A percentile compares a stretch with the other conserved stretches of the same genome.
phyloP scores from a whole-genome alignment of 2,888 invertebrate genomes.

The Drosophila nr. medialis region DNA sequence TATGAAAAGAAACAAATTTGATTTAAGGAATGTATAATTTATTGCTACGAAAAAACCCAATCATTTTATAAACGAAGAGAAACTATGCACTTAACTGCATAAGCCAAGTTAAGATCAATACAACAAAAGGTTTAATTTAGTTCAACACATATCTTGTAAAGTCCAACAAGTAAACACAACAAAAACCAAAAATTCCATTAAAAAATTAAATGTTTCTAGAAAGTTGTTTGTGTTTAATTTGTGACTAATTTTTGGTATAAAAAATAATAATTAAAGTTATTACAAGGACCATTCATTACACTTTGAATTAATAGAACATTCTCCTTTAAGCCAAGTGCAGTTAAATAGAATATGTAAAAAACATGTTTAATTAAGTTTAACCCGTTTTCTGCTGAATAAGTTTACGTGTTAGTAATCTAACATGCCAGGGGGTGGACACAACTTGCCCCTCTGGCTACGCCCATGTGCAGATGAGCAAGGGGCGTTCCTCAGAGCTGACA shows the following conservation, averaged over 20 bases:
- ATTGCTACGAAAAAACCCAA: neutral
- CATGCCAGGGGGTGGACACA: neutral
- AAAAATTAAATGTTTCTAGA: neutral
- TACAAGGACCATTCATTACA: too few species aligned
- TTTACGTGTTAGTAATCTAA: neutral
- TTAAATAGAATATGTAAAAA: neutral
- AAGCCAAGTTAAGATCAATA: neutral
- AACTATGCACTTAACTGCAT: neutral
- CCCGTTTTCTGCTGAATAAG: neutral
- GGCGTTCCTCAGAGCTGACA: constrained; percentile 32
- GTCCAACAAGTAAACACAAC: too few species aligned
- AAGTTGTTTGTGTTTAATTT: neutral
- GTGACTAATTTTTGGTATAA: neutral
- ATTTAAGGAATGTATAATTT: neutral
- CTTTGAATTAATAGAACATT: neutral
- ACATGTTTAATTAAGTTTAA: neutral
- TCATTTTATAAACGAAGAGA: neutral
- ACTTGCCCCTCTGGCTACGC: neutral
- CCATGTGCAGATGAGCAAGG: constrained; percentile 2
- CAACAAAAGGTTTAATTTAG: neutral
- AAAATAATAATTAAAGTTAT: too few species aligned
- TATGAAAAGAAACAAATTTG: neutral
- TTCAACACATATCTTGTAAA: too few species aligned
- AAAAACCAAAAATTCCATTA: neutral
- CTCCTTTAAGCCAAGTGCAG: too few species aligned